Evolutionary conservation across 2,113 vertebrate species (phyloP), one percentile per base, ranked within the genome.

Genomic region (Stercorarius parasiticus): DNA sequence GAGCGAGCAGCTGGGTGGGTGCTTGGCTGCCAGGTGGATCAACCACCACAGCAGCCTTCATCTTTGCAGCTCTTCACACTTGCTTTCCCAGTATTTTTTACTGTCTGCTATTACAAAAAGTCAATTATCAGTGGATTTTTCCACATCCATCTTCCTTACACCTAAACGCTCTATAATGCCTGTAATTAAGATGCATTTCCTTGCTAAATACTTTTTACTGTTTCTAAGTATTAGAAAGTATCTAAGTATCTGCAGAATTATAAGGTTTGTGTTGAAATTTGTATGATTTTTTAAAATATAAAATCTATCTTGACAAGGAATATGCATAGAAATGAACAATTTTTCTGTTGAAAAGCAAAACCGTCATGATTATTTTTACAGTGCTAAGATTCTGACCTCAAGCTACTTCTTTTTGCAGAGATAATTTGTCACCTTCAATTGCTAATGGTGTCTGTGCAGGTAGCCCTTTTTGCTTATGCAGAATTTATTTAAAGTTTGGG

Each of bases 401-500:
- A 45, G 52, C 19, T 82, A 53, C 34, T 80, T 90, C 15, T 86
- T 86, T 79, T 52, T 91, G 65, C 45, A 71, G 69, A 10, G 0
- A 32, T 81, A 66, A 87, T 89, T 89, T 89, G 56, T 86, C 59
- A 66, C 22, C 38, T 84, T 93, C 93, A 74, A 45, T 95, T 91
- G 56, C 42, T 42, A 43, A 1, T 11, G 38, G 34, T 66, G 23
- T 55, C 64, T 69, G 13, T 61, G 26, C 42, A 89, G 50, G 50
- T 69, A 56, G 30, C 23, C 26, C 30, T 65, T 90, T 67, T 78
- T 70, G 43, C 23, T 61, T 70, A 43, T 7, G 34, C 18, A 58
- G 25, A 62, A 82, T 84, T 77, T 86, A 71, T 82, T 82, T 81
- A 36, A 89, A 78, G 10, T 74, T 73, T 74, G 30, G 10, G 29